These are phyloP conservation scores for Polia nebulosa DNA, from an alignment of 2,888 invertebrate genomes.

Conservation along the genomic window DNA sequence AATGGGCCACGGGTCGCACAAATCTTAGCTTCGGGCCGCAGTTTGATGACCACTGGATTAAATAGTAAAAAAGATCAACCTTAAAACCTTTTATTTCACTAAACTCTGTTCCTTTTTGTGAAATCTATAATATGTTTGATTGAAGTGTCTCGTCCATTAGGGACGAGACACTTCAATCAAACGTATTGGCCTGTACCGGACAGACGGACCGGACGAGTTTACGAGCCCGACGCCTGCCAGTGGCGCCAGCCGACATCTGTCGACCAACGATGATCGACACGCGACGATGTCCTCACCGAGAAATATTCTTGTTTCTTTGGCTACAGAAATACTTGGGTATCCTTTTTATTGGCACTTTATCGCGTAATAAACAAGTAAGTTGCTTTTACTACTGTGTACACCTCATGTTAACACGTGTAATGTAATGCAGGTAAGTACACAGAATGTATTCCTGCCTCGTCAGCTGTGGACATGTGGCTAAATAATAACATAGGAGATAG, in stretches of 20 bases:
- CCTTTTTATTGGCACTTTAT: constrained; percentile 2
- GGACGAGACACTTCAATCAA: too few relatives aligned
- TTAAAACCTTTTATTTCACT: neutral
- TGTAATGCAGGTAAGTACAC: neutral
- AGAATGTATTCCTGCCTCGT: neutral
- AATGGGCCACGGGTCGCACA: too few relatives aligned
- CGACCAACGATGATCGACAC: neutral
- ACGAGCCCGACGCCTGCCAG: neutral
- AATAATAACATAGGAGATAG: neutral
- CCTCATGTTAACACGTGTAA: neutral
- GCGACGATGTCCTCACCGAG: neutral
- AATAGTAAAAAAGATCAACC: neutral
- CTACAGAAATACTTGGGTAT: neutral
- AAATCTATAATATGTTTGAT: too few relatives aligned
- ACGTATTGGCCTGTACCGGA: too few relatives aligned
- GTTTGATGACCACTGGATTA: too few relatives aligned
- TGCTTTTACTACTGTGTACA: neutral
- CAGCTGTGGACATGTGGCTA: neutral
- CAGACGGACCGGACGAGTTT: neutral
- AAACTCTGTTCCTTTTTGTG: too few relatives aligned
- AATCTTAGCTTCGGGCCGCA: too few relatives aligned
- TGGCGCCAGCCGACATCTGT: neutral
- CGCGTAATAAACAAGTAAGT: constrained; percentile 11
- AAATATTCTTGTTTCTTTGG: neutral
- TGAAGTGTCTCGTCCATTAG: neutral